Base-by-base conservation (phyloP, 2,113 vertebrate species). In the Electrona antarctica region DNA sequence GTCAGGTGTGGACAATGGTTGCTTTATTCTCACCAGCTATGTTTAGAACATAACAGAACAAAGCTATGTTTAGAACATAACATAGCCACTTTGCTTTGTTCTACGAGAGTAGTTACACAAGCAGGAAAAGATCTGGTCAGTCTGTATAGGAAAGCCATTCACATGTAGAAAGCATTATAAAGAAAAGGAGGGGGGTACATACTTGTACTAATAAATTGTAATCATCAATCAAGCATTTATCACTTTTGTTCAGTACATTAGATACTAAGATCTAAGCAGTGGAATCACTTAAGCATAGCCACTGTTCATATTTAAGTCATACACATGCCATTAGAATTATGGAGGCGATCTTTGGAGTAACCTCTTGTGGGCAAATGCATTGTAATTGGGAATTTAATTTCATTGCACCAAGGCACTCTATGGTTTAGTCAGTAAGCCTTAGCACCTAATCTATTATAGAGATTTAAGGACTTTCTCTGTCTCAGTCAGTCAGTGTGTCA, bases 401-500 rank as follows among this genome's bases (percentile, higher is more conserved):
- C 51, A n/a, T 11, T 12, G 51, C 51, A 54, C 11, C n/a, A 54
- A 13, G n/a, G 11, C 51, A 12, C 6, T 54, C 10, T 10, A 9
- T 6, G 51, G 10, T 54, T 41, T 6, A 54, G 51, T n/a, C 8
- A 2, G 51, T 54, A 13, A 54, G 11, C 12, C 51, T 12, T 6
- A 12, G 13, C n/a, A 13, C 9, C 55, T 21, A 21, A 21, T 5
- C 64, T 56, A 48, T 4, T 28, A 1, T n/a, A 28, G 54, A 33
- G 47, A 58, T 68, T 47, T 57, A 47, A 51, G 67, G 8, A 12
- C 28, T 41, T 3, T 46, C 50, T 76, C 28, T 67, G 58, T 77
- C 76, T 74, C 69, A 65, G 60, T 80, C 47, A 66, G 61, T 73
- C 76, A 55, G 45, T 75, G 47, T 55, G 63, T 77, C 69, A 76